These are phyloP conservation scores for Microtus ochrogaster DNA, from an alignment of 2,113 vertebrate species.

Conservation along the genomic window DNA sequence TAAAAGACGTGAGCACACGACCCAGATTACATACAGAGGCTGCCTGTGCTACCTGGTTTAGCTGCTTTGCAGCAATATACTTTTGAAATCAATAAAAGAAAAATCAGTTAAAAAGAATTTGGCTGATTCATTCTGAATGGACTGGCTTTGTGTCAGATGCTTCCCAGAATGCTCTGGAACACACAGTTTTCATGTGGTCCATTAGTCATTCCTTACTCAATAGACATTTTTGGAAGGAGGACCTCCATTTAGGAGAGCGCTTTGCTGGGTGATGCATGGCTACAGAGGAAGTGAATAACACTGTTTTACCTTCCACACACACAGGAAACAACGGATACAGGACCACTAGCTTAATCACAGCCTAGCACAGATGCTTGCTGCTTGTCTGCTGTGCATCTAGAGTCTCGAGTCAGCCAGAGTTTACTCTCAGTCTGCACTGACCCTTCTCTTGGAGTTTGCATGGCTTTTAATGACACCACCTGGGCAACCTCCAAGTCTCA, in stretches of 20 bases:
- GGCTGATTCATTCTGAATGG: conserved; percentile 57
- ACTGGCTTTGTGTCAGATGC: conserved; percentile 16
- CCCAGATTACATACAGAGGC: neutral
- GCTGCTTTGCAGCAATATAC: neutral
- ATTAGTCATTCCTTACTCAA: conserved; percentile 40
- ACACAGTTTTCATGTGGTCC: conserved; percentile 34
- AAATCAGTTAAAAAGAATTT: conserved; percentile 4
- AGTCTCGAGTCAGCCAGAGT: neutral
- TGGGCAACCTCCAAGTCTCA: neutral
- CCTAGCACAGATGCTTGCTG: conserved; percentile 1
- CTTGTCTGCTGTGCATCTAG: neutral
- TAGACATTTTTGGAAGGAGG: neutral
- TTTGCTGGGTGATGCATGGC: neutral
- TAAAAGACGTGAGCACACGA: neutral
- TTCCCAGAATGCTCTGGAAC: conserved; percentile 20
- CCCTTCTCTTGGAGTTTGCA: neutral
- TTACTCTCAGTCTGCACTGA: neutral
- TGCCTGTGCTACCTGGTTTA: neutral
- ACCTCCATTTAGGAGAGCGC: neutral
- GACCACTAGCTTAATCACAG: neutral
- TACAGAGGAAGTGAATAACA: neutral
- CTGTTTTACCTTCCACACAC: neutral
- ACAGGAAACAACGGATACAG: neutral
- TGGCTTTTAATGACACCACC: neutral
- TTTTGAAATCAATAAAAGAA: neutral